These are phyloP conservation scores for Pachydiplax longipennis DNA, from an alignment of 2,888 invertebrate species.

Conservation along the genomic window DNA sequence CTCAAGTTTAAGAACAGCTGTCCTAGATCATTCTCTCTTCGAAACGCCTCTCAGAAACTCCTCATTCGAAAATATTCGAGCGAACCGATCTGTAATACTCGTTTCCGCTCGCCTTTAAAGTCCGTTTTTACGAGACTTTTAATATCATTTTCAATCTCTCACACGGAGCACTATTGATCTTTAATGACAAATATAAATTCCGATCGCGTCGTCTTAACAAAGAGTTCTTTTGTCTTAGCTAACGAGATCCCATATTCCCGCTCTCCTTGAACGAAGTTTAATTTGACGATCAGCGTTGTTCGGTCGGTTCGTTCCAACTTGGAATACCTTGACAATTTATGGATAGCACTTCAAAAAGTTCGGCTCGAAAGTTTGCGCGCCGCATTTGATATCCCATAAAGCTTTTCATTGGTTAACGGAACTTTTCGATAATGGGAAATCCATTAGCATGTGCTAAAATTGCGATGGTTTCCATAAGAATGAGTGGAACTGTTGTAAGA, in stretches of 20 bases:
- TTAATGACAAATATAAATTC: no score
- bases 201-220: background rate
- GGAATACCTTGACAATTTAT: background rate
- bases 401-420: background rate
- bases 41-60: no score
- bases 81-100: no score
- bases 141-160: no score
- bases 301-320: background rate
- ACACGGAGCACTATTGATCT: no score
- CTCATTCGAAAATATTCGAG: no score
- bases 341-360: background rate
- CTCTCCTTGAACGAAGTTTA: background rate
- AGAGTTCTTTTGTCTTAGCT: background rate
- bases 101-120: no score
- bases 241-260: background rate
- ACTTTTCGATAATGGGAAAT: conserved; percentile 7
- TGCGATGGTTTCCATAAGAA: background rate
- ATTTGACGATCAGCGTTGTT: background rate
- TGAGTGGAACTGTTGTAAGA: background rate
- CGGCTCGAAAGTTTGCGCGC: background rate
- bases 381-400: background rate
- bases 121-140: no score
- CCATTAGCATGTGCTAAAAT: background rate
- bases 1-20: no score
- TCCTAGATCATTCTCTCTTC: no score